Evolutionary conservation across 2,113 vertebrate species (phyloP).

Genomic region (Lophius piscatorius): DNA sequence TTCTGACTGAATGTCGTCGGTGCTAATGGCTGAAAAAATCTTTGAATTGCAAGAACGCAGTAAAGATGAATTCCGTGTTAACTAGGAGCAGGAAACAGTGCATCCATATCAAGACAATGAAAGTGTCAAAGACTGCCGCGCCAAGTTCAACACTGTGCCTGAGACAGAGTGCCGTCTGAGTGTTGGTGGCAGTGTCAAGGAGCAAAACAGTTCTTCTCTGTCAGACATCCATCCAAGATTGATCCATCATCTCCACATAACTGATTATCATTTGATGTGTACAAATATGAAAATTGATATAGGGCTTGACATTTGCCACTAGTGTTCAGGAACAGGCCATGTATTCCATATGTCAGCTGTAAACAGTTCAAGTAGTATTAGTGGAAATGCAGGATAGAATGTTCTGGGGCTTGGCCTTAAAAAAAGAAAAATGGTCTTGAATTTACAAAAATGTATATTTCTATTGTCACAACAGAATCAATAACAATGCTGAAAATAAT

Average conservation of each 20-base stretch:
- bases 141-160: slow-evolving; percentile 37
- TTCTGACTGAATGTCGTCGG: slow-evolving; percentile 29
- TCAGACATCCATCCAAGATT: slow-evolving; percentile 11
- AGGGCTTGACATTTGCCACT: not conserved
- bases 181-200: slow-evolving; percentile 25
- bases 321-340: not conserved
- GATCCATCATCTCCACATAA: not conserved
- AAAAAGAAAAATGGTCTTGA: not conserved
- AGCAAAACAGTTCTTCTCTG: slow-evolving; percentile 20
- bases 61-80: slow-evolving; percentile 38
- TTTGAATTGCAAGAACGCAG: slow-evolving; percentile 41
- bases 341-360: too few relatives aligned
- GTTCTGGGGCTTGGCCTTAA: too few relatives aligned
- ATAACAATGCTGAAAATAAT: too few relatives aligned
- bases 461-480: too few relatives aligned
- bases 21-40: slow-evolving; percentile 36
- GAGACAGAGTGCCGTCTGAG: slow-evolving; percentile 37
- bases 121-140: slow-evolving; percentile 36
- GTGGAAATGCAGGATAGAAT: not conserved
- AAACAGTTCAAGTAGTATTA: not conserved
- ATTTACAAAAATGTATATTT: not conserved
- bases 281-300: slow-evolving; percentile 1
- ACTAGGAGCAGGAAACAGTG: slow-evolving; percentile 18
- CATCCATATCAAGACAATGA: slow-evolving; percentile 43
- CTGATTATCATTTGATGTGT: not conserved